Evolutionary conservation across 2,113 vertebrate species (phyloP), one percentile per base, ranked within the genome.

Genomic region (Athene noctua): DNA sequence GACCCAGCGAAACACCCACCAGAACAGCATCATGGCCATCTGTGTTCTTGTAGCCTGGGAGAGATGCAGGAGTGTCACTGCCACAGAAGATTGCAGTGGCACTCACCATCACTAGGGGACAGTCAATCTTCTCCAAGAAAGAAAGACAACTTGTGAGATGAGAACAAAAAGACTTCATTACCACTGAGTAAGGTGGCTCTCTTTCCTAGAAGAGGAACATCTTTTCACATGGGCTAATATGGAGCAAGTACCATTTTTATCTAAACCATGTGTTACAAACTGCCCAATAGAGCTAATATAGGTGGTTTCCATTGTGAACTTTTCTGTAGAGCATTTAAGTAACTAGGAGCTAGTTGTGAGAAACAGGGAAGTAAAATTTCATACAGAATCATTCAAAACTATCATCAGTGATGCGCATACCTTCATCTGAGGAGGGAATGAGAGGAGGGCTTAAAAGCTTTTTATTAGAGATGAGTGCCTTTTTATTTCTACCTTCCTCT

Each of bases 101-200:
- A 42, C 3, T n/a, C 44, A 52, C 44, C 40, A 26, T 63, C 54
- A 38, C 13, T 15, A 57, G 4, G 25, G n/a, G 13, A 42, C 29
- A 52, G 47, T 38, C 25, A 15, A 9, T 38, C 40, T 65, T 71
- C 66, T 71, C 63, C 5, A 5, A 34, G 26, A 15, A 80, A 55
- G 30, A 61, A 25, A 30, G 30, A 67, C 18, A 80, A 6, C 11
- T 67, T 1, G 1, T 46, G 40, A 65, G 17, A 36, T 62, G 15
- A 87, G 72, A 63, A 5, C 2, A n/a, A 65, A 78, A 75, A 1
- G 0, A 80, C 17, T 38, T 71, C 0, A 2, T 15, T 80, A 61
- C 27, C 21, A 1, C 11, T 46, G 27, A 73, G 19, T 10, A 66
- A 65, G 10, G 9, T 30, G 6, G 46, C 27, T 71, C 91, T 55